phyloP scores from a whole-genome alignment of 2,888 invertebrate genomes.

The Cryptocephalus moraei region DNA sequence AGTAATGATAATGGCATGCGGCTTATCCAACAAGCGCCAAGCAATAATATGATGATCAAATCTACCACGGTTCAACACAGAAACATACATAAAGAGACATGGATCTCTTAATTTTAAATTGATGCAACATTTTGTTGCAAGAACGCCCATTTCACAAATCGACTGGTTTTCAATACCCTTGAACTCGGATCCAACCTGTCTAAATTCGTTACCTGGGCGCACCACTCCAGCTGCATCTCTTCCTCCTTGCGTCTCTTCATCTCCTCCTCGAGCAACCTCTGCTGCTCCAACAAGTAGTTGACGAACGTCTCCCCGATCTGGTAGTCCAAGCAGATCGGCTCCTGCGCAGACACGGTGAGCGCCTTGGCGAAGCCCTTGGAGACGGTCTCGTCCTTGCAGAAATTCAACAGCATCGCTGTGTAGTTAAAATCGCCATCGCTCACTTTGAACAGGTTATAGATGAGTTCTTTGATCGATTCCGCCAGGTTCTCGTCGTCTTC shows the following conservation, averaged over 20 bases:
- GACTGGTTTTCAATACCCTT: too few species aligned
- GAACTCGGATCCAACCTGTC: too few species aligned
- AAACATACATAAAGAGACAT: too few species aligned
- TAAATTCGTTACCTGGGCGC: too few species aligned
- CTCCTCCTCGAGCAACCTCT: slow-evolving; percentile 15
- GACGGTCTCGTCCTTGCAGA: slow-evolving; percentile 46
- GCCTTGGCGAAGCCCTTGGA: slow-evolving; percentile 48
- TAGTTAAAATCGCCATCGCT: slow-evolving; percentile 46
- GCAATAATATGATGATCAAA: too few species aligned
- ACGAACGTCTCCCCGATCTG: slow-evolving; percentile 43
- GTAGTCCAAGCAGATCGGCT: slow-evolving; percentile 40
- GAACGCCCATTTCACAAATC: too few species aligned
- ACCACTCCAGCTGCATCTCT: too few species aligned
- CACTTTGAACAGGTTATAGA: slow-evolving; percentile 47
- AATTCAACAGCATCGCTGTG: slow-evolving; percentile 49
- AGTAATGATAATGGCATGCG: too few species aligned
- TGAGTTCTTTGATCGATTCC: slow-evolving; percentile 41
- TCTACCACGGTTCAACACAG: too few species aligned
- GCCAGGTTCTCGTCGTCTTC: slow-evolving; percentile 21
- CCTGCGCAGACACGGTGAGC: slow-evolving; percentile 34
- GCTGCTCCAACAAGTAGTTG: slow-evolving; percentile 9
- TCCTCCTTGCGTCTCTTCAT: slow-evolving; percentile 1
- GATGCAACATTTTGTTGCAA: too few species aligned
- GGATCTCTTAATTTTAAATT: too few species aligned
- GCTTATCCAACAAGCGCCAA: too few species aligned